Percentiles rank a stretch among this genome's conserved stretches.
These are phyloP conservation scores for Abscondita cerata DNA, from an alignment of 2,888 invertebrate species.

Conservation along the genomic window DNA sequence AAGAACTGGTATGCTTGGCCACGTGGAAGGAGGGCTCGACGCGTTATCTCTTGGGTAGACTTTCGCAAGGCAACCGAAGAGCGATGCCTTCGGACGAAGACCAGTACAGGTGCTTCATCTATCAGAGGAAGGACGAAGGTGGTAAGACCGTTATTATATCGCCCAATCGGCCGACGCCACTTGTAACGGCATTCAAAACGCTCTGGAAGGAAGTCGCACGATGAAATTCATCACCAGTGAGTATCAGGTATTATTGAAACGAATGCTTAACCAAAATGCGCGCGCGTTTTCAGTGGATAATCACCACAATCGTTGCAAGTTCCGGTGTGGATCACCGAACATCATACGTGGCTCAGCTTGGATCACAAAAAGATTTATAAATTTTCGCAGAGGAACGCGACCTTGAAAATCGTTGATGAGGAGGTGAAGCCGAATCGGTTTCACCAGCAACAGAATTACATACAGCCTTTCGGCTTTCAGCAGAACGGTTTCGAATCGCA, in stretches of 20 bases:
- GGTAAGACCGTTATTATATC: slow-evolving; percentile 69
- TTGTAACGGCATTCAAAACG: slow-evolving; percentile 77
- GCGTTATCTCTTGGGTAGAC: slow-evolving; percentile 75
- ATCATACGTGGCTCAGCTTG: slow-evolving; percentile 81
- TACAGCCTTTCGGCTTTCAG: slow-evolving; percentile 49
- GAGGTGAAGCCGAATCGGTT: slow-evolving; percentile 46
- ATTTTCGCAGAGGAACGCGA: slow-evolving; percentile 76
- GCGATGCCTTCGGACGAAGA: slow-evolving; percentile 73
- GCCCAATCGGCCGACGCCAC: slow-evolving; percentile 83
- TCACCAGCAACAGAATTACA: slow-evolving; percentile 47
- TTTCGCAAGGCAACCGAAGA: slow-evolving; percentile 70
- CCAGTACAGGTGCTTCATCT: slow-evolving; percentile 83
- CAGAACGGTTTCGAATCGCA: slow-evolving; percentile 54
- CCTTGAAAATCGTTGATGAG: slow-evolving; percentile 61
- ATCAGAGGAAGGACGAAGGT: slow-evolving; percentile 64
- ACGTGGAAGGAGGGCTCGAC: slow-evolving; percentile 86
- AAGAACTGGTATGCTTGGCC: slow-evolving; percentile 82
- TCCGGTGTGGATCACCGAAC: slow-evolving; percentile 81
- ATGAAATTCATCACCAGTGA: slow-evolving; percentile 80
- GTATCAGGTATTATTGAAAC: slow-evolving; percentile 26
- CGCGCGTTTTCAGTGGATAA: slow-evolving; percentile 66
- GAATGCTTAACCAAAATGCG: neutral
- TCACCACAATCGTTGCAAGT: slow-evolving; percentile 77
- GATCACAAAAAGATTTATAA: slow-evolving; percentile 77
- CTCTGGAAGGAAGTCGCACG: slow-evolving; percentile 78